Base-by-base conservation (phyloP, 2,888 invertebrate species). In the Microplitis manilae region DNA sequence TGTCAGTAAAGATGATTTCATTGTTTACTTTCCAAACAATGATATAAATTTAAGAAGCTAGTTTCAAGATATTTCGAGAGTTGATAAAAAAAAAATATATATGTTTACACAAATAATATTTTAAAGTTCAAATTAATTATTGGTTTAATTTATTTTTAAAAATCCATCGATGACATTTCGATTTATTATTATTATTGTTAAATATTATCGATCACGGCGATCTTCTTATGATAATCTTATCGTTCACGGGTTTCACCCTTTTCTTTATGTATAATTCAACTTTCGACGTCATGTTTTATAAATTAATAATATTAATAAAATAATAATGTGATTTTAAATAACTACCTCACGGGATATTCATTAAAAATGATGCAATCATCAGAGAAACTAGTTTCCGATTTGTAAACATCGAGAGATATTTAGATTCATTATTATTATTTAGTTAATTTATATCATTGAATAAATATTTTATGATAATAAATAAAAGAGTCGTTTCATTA, bases 11-110 rank as follows among this genome's bases (percentile, higher is more conserved):
- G 30, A 30, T 30, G 6, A 67, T 7, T 60, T 71, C n/a, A 17
- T 60, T 73, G 40, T 17, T 68, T n/a, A 50, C 9, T n/a, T 40
- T 65, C 17, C 7, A 17, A 41, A 41, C 50, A 60, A 68, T 39
- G 40, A 41, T 69, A 50, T 50, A 50, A 13, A 50, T 8, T 50
- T 30, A 30, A 30, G 30, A 30, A 30, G 30, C 2, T 30, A 30
- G 30, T 50, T 50, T 50, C 13, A 5, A 50, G 50, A 50, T 0
- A 8, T 50, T 13, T 13, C 30, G 30, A 30, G 30, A 30, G 4
- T 30, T 30, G 30, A 30, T 30, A 30, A 50, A 8, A 13, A 13
- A 50, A 50, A 9, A 9, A 13, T 30, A 30, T 30, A 30, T 30
- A 30, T 30, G 4, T 30, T 2, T 30, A 30, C 4, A 30, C 4